These are phyloP conservation scores for Himalopsyche kuldschensis DNA, from an alignment of 2,888 invertebrate genomes.

Conservation along the genomic window DNA sequence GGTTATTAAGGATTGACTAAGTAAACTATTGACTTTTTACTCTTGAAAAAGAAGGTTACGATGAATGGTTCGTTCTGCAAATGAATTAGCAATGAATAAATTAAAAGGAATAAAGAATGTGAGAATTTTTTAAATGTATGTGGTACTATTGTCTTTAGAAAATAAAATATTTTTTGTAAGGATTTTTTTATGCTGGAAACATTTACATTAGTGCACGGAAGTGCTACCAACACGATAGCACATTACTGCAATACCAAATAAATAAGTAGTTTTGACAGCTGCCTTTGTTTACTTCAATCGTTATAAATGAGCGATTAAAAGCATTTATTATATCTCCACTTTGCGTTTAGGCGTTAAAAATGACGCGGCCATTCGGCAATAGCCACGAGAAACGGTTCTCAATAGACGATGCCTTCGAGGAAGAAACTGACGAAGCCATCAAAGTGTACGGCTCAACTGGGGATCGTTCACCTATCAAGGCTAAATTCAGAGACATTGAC, in stretches of 20 bases:
- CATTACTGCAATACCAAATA: neutral
- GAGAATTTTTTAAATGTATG: no score
- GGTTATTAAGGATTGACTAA: no score
- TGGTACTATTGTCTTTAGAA: no score
- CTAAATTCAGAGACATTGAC: slow-evolving; percentile 57
- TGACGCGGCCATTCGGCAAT: slow-evolving; percentile 58
- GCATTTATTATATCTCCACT: slow-evolving; percentile 8
- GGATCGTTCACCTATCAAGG: slow-evolving; percentile 69
- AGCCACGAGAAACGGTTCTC: slow-evolving; percentile 69
- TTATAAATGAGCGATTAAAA: slow-evolving; percentile 52
- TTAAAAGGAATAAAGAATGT: no score
- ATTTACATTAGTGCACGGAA: neutral
- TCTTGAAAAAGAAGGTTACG: no score
- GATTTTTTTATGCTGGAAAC: neutral
- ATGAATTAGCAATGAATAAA: no score
- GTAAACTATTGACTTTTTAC: no score
- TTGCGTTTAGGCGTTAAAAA: slow-evolving; percentile 43
- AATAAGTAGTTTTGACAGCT: slow-evolving; percentile 53
- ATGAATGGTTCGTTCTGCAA: no score
- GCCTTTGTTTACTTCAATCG: slow-evolving; percentile 48
- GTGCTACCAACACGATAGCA: neutral
- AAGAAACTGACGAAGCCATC: slow-evolving; percentile 81
- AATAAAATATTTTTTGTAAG: no score
- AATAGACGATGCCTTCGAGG: slow-evolving; percentile 83
- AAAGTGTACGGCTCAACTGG: slow-evolving; percentile 79